phyloP scores from a whole-genome alignment of 2,797 vertebrate species.

The Hemitrygon akajei region DNA sequence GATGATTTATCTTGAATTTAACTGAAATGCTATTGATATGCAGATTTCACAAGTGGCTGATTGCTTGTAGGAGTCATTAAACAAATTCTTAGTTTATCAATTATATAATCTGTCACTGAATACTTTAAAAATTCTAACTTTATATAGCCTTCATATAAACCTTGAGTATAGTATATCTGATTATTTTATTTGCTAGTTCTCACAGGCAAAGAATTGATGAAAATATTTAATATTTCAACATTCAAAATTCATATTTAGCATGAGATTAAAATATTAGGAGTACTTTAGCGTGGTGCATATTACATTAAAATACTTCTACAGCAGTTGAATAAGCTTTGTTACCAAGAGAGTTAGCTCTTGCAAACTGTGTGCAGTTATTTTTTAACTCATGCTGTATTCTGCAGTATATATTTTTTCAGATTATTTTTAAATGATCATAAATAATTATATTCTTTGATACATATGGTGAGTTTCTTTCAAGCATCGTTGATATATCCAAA shows the following conservation, averaged over 20 bases:
- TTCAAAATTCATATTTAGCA: neutral
- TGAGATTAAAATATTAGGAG: neutral
- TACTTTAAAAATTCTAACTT: conserved; percentile 17
- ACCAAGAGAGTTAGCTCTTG: neutral
- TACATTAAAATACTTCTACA: conserved; percentile 3
- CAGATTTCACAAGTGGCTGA: conserved; percentile 36
- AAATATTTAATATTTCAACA: neutral
- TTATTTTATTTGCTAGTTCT: neutral
- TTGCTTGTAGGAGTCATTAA: conserved; percentile 33
- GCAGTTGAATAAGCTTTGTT: neutral
- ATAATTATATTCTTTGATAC: conserved; percentile 65
- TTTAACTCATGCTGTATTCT: conserved; percentile 1
- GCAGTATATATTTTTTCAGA: conserved; percentile 41
- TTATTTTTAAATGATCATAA: conserved; percentile 64
- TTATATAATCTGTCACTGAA: conserved; percentile 34
- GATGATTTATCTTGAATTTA: conserved; percentile 35
- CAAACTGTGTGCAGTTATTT: neutral
- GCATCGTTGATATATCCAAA: conserved; percentile 75
- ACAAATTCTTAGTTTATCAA: conserved; percentile 36
- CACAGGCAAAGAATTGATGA: neutral
- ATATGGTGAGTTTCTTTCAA: conserved; percentile 82
- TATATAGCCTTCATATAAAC: neutral
- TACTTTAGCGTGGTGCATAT: neutral
- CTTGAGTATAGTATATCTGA: neutral
- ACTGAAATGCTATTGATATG: conserved; percentile 37